These are phyloP conservation scores for Aphodius sticticus DNA, from an alignment of 2,888 invertebrate species.

Conservation along the genomic window DNA sequence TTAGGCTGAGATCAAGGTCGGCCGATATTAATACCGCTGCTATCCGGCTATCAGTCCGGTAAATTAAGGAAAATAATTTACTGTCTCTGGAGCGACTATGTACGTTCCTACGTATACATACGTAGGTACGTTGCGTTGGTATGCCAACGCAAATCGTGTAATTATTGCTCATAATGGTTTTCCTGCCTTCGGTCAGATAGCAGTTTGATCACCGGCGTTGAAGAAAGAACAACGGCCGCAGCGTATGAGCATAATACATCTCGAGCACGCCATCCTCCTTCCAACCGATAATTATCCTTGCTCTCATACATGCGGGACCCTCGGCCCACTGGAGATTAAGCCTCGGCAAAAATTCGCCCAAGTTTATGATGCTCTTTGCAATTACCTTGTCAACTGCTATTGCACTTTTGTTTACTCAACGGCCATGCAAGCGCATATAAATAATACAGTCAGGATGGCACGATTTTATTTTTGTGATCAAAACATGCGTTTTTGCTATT, in stretches of 20 bases:
- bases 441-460: no score
- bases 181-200: slow-evolving; percentile 42
- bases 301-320: not conserved
- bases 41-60: slow-evolving; percentile 4
- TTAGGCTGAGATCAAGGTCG: not conserved
- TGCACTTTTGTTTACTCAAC: not conserved
- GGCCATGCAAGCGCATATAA: no score
- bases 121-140: not conserved
- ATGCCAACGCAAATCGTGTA: slow-evolving; percentile 32
- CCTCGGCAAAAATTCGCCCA: not conserved
- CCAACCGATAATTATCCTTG: not conserved
- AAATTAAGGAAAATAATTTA: not conserved
- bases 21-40: not conserved
- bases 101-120: not conserved
- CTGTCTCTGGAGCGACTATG: not conserved
- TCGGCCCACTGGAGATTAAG: not conserved
- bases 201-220: slow-evolving; percentile 29
- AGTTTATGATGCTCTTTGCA: not conserved
- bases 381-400: not conserved
- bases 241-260: not conserved
- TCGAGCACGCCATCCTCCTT: not conserved
- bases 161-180: slow-evolving; percentile 42
- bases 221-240: not conserved
- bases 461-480: no score
- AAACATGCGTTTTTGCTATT: no score